Base-by-base conservation (phyloP, 1,140 invertebrate genomes). In the Tribolium madens region DNA sequence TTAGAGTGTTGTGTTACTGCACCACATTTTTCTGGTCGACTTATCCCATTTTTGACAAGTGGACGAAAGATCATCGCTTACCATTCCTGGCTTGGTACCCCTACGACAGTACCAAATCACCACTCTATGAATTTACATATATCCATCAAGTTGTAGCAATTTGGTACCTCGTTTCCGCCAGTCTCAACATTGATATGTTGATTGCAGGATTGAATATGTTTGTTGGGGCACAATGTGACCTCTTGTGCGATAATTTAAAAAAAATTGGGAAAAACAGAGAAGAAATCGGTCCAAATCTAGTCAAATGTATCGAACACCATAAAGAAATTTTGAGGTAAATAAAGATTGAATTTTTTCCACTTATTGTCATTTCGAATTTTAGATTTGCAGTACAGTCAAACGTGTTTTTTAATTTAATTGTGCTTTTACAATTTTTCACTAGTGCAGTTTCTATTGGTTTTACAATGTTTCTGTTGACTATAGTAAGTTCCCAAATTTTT, bases 61-160 rank as follows among this genome's bases (percentile, higher is more conserved):
- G 18, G 21, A 12, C 26, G 0, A 33, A 13, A 31, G 57, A 64
- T 3, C 26, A 64, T 13, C 21, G 57, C 3, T 33, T 64, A 6
- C 57, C 57, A 12, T 64, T 64, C 14, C n/a, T 33, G n/a, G 57
- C 57, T 12, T 64, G 57, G 57, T 64, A 64, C 12, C 57, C 57
- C 6, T 64, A 64, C 12, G 12, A 64, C 14, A 64, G n/a, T 33
- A 31, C 21, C 2, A 14, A 12, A 12, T 64, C 57, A 10, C 57
- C 57, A 0, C 3, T 64, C 13, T 64, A 64, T 26, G 57, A 64
- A 14, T 2, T 64, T 13, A 64, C 57, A 13, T 64, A 64, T 10
- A 13, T 64, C n/a, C 26, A 64, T 14, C 57, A 64, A 64, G 17
- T 64, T 6, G 31, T 64, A 2, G 12, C 14, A 9, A 26, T 57